Evolutionary conservation across 2,888 invertebrate species (phyloP).

Genomic region (Bruchidius siliquastri): DNA sequence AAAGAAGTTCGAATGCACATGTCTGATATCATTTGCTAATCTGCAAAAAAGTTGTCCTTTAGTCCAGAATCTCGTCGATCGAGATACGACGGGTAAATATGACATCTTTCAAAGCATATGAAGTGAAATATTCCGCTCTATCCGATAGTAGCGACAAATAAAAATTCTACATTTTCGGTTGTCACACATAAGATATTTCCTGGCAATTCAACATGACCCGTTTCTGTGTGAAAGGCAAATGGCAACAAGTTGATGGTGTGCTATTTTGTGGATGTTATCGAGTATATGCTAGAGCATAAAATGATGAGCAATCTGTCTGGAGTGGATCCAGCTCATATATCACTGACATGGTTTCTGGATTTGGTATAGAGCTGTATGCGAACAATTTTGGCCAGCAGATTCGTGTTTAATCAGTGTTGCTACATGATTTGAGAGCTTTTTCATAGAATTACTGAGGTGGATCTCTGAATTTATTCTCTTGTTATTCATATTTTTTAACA

Average conservation of each 20-base stretch:
- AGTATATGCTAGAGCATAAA: background rate
- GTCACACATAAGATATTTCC: background rate
- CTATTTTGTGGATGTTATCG: background rate
- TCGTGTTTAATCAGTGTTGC: too few relatives aligned
- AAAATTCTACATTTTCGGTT: background rate
- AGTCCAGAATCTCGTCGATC: too few relatives aligned
- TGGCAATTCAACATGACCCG: background rate
- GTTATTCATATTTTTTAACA: too few relatives aligned
- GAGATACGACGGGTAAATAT: background rate
- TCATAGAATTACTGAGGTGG: too few relatives aligned
- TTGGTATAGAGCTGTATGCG: background rate
- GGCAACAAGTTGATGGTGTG: background rate
- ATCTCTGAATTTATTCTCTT: too few relatives aligned
- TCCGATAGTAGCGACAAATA: background rate
- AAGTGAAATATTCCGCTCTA: background rate
- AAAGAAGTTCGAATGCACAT: too few relatives aligned
- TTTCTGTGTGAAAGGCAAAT: background rate
- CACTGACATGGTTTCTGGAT: background rate
- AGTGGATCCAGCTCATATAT: background rate
- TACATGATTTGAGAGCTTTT: too few relatives aligned
- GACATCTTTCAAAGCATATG: background rate
- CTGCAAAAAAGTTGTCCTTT: too few relatives aligned
- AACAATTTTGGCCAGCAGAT: too few relatives aligned
- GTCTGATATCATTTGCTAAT: too few relatives aligned
- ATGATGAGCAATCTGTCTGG: background rate